phyloP scores from a whole-genome alignment of 2,113 vertebrate genomes.

The Isichthys henryi region DNA sequence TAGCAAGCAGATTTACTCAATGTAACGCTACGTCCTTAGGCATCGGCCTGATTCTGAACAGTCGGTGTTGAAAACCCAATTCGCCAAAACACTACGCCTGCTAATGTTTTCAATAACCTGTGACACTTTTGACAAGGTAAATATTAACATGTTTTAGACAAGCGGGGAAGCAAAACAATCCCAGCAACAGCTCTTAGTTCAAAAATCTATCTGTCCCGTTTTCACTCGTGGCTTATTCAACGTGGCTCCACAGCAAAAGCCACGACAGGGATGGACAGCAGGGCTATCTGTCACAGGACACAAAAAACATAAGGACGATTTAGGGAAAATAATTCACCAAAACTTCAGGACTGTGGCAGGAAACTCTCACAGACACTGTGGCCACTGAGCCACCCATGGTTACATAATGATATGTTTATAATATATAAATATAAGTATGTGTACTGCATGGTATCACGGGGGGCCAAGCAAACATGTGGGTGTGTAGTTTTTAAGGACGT shows the following conservation, averaged over 20 bases:
- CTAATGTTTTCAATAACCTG: constrained; percentile 27
- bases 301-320: neutral
- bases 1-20: neutral
- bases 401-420: neutral
- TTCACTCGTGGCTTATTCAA: neutral
- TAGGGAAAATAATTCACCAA: neutral
- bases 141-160: neutral
- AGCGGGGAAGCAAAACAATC: neutral
- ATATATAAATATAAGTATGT: neutral
- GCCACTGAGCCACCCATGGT: neutral
- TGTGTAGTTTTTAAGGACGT: neutral
- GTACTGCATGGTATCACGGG: neutral
- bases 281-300: neutral
- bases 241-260: neutral
- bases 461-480: neutral
- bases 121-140: constrained; percentile 17
- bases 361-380: neutral
- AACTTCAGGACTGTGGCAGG: neutral
- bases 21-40: constrained; percentile 4
- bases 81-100: constrained; percentile 28
- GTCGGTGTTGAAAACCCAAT: constrained; percentile 30
- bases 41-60: constrained; percentile 10
- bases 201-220: neutral
- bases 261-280: neutral
- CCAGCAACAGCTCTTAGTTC: neutral